Percentiles rank a stretch among this genome's conserved stretches.
These are phyloP conservation scores for Tipula unca DNA, from an alignment of 2,888 invertebrate species.

Conservation along the genomic window DNA sequence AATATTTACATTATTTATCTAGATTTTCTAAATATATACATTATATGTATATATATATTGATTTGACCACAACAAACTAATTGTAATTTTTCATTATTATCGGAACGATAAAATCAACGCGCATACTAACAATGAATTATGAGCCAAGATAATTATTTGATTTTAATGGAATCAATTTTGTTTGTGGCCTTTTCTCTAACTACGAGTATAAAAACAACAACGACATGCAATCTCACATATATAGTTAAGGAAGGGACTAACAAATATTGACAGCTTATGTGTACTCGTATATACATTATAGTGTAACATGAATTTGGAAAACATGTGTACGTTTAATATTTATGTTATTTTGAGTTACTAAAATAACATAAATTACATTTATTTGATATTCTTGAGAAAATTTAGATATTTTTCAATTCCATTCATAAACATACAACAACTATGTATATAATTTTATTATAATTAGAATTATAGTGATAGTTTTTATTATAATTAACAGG, in stretches of 20 bases:
- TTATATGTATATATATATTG: background rate
- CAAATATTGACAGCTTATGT: background rate
- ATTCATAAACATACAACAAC: background rate
- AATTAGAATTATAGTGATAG: background rate
- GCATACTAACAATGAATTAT: background rate
- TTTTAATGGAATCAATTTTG: background rate
- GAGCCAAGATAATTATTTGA: background rate
- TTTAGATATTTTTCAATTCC: background rate
- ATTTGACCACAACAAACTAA: background rate
- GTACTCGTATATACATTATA: background rate
- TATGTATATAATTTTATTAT: background rate
- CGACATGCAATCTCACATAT: background rate
- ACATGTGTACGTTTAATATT: background rate
- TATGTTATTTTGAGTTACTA: background rate
- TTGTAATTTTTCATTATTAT: background rate
- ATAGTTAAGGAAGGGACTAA: background rate
- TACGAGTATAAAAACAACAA: background rate
- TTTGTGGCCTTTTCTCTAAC: background rate
- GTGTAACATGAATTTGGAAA: background rate
- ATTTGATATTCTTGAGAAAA: constrained; percentile 9
- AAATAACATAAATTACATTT: background rate
- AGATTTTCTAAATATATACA: background rate
- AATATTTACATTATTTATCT: background rate
- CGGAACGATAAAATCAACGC: background rate
- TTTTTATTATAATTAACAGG: background rate